These are phyloP conservation scores for Hartigia nigra DNA, from an alignment of 2,888 invertebrate species.

Conservation along the genomic window DNA sequence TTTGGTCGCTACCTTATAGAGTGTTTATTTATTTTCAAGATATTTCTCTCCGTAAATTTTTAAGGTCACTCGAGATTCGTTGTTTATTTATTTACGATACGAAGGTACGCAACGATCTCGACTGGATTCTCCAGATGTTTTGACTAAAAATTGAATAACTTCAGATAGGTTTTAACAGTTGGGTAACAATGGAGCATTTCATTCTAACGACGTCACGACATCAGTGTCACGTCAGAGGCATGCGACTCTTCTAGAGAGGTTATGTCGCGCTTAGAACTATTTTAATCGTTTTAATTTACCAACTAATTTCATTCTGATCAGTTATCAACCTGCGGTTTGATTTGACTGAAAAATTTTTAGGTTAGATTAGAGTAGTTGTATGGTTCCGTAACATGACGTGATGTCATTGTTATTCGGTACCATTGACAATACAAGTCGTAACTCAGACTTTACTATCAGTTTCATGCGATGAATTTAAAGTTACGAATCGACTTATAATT, in stretches of 20 bases:
- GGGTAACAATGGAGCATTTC: slow-evolving; percentile 19
- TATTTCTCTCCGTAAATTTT: background rate
- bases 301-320: background rate
- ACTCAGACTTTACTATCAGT: background rate
- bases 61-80: background rate
- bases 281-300: background rate
- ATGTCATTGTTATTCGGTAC: background rate
- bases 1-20: background rate
- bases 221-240: slow-evolving; percentile 20
- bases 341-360: background rate
- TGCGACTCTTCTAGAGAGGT: slow-evolving; percentile 17
- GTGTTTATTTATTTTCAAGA: background rate
- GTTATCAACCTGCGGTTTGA: background rate
- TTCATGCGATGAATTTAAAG: background rate
- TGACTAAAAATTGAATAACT: background rate
- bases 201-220: slow-evolving; percentile 20
- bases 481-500: background rate
- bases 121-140: background rate
- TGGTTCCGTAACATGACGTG: background rate
- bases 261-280: slow-evolving; percentile 3
- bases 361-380: background rate
- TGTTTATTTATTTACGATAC: background rate
- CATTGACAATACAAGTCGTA: background rate
- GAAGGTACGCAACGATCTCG: background rate
- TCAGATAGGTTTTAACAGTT: background rate